phyloP scores from a whole-genome alignment of 2,888 invertebrate species.

The Lycia hirtaria region DNA sequence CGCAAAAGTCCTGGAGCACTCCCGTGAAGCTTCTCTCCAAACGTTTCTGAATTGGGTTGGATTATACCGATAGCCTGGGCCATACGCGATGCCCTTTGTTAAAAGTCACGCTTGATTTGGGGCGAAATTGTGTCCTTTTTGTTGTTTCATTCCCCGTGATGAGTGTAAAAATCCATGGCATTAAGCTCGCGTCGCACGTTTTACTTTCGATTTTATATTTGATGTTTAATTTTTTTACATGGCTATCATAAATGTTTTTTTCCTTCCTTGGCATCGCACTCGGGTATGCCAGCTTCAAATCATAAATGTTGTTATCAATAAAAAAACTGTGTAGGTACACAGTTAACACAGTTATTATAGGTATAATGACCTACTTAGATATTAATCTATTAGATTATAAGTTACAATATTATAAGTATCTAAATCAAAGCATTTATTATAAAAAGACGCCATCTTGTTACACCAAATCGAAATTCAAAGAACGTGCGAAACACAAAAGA shows the following conservation, averaged over 20 bases:
- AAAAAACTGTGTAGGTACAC: too few species aligned
- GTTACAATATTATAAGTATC: not conserved
- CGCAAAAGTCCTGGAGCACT: constrained; percentile 44
- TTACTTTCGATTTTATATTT: constrained; percentile 10
- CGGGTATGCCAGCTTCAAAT: too few species aligned
- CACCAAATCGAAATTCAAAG: constrained; percentile 32
- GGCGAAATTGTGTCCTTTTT: constrained; percentile 82
- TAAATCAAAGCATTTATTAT: not conserved
- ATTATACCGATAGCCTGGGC: constrained; percentile 67
- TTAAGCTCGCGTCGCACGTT: constrained; percentile 48
- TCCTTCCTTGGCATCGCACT: too few species aligned
- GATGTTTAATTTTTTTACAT: constrained; percentile 43
- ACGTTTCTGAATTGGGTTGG: constrained; percentile 52
- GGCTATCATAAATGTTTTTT: constrained; percentile 46
- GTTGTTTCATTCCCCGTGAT: constrained; percentile 76
- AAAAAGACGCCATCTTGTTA: constrained; percentile 18
- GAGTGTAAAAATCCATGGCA: constrained; percentile 75
- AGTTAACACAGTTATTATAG: too few species aligned
- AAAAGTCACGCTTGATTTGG: constrained; percentile 82
- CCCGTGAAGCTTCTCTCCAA: constrained; percentile 20
- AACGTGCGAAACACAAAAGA: constrained; percentile 49
- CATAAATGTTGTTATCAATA: too few species aligned
- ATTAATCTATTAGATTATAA: not conserved
- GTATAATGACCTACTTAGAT: too few species aligned
- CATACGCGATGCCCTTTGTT: constrained; percentile 74